These are phyloP conservation scores for Meloidogyne hapla DNA, from an alignment of 1,140 invertebrate species.

Conservation along the genomic window DNA sequence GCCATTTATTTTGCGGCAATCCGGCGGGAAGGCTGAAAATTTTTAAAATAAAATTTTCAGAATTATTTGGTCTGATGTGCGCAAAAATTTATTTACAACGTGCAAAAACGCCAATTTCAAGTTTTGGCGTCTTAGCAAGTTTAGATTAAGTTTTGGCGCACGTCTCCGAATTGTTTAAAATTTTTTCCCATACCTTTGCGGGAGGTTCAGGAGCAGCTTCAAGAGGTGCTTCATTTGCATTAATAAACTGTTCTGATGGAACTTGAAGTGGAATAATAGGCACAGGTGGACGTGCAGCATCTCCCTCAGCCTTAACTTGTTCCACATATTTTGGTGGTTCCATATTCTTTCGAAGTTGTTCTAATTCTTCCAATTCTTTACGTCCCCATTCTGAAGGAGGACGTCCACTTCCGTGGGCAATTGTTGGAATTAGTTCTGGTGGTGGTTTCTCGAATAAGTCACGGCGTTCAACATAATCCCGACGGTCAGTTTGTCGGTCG, in stretches of 20 bases:
- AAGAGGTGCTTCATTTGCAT: slow-evolving; percentile 7
- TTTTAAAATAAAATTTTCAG: not conserved
- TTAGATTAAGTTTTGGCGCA: no score
- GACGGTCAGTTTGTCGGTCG: slow-evolving; percentile 91
- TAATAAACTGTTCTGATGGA: slow-evolving; percentile 37
- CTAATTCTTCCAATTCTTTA: slow-evolving; percentile 54
- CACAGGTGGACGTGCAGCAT: slow-evolving; percentile 66
- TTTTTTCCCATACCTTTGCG: slow-evolving; percentile 18
- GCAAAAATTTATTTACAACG: not conserved
- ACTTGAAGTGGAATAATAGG: slow-evolving; percentile 66
- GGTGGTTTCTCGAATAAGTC: slow-evolving; percentile 45
- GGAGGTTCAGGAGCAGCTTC: slow-evolving; percentile 26
- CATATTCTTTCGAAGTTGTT: slow-evolving; percentile 52
- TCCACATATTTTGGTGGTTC: slow-evolving; percentile 63
- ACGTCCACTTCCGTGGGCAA: slow-evolving; percentile 48
- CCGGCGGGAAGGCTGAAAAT: slow-evolving; percentile 17
- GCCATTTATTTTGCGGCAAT: not conserved
- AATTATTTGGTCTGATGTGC: no score
- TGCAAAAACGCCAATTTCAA: not conserved
- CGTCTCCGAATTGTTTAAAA: no score
- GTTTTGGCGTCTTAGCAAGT: not conserved
- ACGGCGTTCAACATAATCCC: slow-evolving; percentile 43
- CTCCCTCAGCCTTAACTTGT: slow-evolving; percentile 54
- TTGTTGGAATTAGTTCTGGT: slow-evolving; percentile 30
- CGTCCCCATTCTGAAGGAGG: slow-evolving; percentile 56